Conservation (phyloP, 2,797 vertebrate genomes). For the Sternotherus odoratus region DNA sequence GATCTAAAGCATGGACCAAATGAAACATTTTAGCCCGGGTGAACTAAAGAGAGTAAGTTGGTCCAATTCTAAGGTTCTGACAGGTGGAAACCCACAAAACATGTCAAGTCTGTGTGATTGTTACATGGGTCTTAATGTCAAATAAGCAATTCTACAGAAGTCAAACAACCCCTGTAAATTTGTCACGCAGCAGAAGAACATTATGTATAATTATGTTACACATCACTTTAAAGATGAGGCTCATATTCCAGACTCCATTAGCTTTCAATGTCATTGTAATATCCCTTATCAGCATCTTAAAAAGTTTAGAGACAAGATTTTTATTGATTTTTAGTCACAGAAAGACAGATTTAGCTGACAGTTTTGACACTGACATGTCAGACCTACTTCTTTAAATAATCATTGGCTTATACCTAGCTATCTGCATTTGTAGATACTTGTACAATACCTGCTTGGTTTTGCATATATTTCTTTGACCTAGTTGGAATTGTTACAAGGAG, state of each 20-base stretch:
- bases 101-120: slow-evolving; percentile 30
- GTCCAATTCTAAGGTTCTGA: slow-evolving; percentile 24
- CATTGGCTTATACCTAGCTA: slow-evolving; percentile 2
- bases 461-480: not conserved
- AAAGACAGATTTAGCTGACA: slow-evolving; percentile 32
- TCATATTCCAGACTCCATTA: slow-evolving; percentile 77
- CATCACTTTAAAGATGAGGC: slow-evolving; percentile 68
- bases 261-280: slow-evolving; percentile 68
- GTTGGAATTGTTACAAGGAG: not conserved
- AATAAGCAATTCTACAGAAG: slow-evolving; percentile 70
- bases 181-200: slow-evolving; percentile 61
- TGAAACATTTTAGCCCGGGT: not conserved
- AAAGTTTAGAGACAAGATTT: slow-evolving; percentile 70
- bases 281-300: slow-evolving; percentile 65
- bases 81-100: slow-evolving; percentile 37
- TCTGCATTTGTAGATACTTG: not conserved
- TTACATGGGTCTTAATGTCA: slow-evolving; percentile 54
- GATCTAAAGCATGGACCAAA: not conserved
- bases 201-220: slow-evolving; percentile 69
- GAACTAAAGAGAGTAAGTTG: not conserved
- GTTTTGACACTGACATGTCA: slow-evolving; percentile 39
- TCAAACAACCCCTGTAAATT: slow-evolving; percentile 68
- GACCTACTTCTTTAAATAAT: slow-evolving; percentile 23
- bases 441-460: not conserved
- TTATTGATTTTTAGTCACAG: slow-evolving; percentile 74